Evolutionary conservation across 1,140 invertebrate genomes (phyloP).

Genomic region (Ctenoplectra terminalis): DNA sequence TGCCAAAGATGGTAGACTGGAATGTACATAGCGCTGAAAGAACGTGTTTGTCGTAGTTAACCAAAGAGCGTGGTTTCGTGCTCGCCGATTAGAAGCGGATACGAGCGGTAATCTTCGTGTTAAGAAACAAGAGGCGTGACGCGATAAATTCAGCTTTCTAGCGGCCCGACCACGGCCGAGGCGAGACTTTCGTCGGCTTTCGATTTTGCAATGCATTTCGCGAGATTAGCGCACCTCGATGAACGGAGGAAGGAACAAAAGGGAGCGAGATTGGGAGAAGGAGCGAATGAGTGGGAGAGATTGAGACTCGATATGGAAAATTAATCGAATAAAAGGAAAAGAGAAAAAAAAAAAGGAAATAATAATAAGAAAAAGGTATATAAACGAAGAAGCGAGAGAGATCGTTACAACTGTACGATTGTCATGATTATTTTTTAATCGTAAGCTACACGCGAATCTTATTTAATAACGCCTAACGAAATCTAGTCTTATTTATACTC

Average conservation of each 20-base stretch:
- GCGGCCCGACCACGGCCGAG: background rate
- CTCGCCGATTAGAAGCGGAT: conserved; percentile 42
- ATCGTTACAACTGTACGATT: background rate
- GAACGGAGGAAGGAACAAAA: background rate
- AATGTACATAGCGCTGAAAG: conserved; percentile 70
- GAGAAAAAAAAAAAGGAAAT: background rate
- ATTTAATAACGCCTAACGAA: conserved; percentile 71
- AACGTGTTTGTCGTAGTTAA: conserved; percentile 62
- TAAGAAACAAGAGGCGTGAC: conserved; percentile 9
- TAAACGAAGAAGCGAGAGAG: background rate
- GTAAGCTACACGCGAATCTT: conserved; percentile 52
- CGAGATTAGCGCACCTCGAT: background rate
- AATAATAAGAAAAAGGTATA: background rate
- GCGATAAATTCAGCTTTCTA: conserved; percentile 38
- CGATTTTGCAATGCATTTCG: conserved; percentile 38
- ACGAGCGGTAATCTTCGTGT: background rate
- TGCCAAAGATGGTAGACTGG: conserved; percentile 79
- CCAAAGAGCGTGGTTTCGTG: conserved; percentile 74
- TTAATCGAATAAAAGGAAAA: too few relatives aligned
- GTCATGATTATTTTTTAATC: conserved; percentile 13
- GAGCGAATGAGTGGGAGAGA: background rate
- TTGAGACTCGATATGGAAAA: too few relatives aligned
- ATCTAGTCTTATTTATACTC: conserved; percentile 80
- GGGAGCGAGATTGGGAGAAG: background rate
- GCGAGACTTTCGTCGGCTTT: background rate